A percentile compares a stretch with the other conserved stretches of the same genome.
phyloP scores from a whole-genome alignment of 2,888 invertebrate species.

The Clunio marinus region DNA sequence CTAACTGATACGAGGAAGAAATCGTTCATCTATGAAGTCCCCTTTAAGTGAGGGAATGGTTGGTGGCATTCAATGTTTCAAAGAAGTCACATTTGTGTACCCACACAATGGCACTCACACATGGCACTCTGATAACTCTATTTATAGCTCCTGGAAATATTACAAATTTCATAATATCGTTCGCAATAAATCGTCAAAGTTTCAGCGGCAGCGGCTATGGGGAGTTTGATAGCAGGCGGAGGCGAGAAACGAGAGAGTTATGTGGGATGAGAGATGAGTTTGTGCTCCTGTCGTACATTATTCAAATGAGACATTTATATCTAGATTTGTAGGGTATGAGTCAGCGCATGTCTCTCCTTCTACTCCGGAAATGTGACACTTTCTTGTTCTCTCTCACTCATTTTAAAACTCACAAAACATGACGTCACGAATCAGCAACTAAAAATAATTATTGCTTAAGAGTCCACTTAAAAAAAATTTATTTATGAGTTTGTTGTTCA shows the following conservation, averaged over 20 bases:
- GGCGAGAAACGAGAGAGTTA: no score
- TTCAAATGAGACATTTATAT: conserved; percentile 36
- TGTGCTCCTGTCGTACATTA: conserved; percentile 30
- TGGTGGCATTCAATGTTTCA: not conserved
- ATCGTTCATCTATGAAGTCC: no score
- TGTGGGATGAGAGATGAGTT: conserved; percentile 13
- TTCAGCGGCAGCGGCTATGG: no score
- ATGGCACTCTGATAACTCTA: conserved; percentile 34
- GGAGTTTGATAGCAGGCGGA: no score
- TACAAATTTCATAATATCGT: conserved; percentile 27
- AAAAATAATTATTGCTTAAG: not conserved
- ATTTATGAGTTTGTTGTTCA: conserved; percentile 1
- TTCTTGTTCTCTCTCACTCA: not conserved
- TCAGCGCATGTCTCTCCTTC: conserved; percentile 22
- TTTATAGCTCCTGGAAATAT: conserved; percentile 37
- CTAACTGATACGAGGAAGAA: no score
- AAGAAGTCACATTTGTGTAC: not conserved
- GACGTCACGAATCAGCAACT: conserved; percentile 9
- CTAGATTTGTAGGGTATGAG: conserved; percentile 31
- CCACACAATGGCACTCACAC: conserved; percentile 15
- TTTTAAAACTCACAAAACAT: no score
- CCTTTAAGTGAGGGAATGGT: not conserved
- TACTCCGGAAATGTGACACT: not conserved
- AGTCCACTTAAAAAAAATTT: conserved; percentile 12
- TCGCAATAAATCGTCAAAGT: conserved; percentile 27